Evolutionary conservation across 2,888 invertebrate genomes (phyloP).

Genomic region (Aethes cnicana): DNA sequence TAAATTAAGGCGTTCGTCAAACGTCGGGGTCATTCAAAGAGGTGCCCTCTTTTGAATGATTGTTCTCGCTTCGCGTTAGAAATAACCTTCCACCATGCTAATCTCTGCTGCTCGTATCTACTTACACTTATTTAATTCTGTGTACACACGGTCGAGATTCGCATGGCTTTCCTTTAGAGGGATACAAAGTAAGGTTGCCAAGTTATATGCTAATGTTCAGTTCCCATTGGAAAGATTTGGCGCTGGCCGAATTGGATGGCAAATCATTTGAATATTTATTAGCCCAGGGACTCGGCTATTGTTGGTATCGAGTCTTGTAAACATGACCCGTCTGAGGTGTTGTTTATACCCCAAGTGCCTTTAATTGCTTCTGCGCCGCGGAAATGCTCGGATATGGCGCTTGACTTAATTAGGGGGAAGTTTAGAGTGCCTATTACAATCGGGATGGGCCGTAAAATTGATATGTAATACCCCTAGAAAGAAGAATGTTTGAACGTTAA

Average conservation of each 20-base stretch:
- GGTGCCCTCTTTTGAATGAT: constrained; percentile 63
- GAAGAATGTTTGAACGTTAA: too few species aligned
- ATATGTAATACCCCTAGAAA: too few species aligned
- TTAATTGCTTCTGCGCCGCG: constrained; percentile 21
- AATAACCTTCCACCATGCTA: constrained; percentile 41
- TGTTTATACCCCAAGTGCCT: constrained; percentile 16
- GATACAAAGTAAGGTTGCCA: constrained; percentile 41
- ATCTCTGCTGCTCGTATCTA: constrained; percentile 31
- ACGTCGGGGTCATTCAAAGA: constrained; percentile 65
- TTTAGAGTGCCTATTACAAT: neutral
- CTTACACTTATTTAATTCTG: constrained; percentile 24
- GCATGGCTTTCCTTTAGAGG: constrained; percentile 14
- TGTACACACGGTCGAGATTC: constrained; percentile 28
- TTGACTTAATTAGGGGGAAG: constrained; percentile 12
- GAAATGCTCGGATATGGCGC: neutral
- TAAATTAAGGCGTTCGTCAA: constrained; percentile 70
- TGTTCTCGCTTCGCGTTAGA: constrained; percentile 55
- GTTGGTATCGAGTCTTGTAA: constrained; percentile 45
- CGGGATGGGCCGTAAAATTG: neutral
- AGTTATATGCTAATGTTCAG: constrained; percentile 67
- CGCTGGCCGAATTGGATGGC: constrained; percentile 67
- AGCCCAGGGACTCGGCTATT: constrained; percentile 58
- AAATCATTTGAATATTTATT: constrained; percentile 78
- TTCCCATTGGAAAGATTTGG: constrained; percentile 74
- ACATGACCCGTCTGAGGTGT: constrained; percentile 41